Conservation (phyloP, 2,797 vertebrate genomes). For the Myiothlypis chrysogaster region DNA sequence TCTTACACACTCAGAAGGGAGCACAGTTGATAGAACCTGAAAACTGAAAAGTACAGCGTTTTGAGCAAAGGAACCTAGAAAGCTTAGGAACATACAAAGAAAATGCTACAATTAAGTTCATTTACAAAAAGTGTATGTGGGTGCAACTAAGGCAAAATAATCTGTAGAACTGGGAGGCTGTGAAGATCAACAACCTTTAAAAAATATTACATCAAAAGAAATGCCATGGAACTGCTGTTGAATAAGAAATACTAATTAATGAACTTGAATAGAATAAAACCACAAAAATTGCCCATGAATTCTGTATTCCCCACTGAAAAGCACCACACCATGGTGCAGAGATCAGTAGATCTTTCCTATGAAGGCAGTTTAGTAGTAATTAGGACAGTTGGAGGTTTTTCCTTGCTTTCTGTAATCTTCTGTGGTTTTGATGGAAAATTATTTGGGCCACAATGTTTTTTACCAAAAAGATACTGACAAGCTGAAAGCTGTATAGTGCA, state of each 20-base stretch:
- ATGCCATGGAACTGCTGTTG: background rate
- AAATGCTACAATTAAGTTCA: background rate
- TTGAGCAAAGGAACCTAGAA: background rate
- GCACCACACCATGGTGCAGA: background rate
- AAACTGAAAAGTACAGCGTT: background rate
- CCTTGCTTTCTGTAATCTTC: slow-evolving; percentile 9
- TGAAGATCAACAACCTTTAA: background rate
- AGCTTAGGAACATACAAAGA: background rate
- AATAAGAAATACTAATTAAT: background rate
- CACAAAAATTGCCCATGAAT: background rate
- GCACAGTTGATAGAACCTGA: background rate
- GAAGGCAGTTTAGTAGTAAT: background rate
- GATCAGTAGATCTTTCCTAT: background rate
- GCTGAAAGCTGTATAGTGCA: background rate
- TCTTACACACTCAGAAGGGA: background rate
- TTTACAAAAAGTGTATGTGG: background rate
- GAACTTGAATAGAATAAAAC: background rate
- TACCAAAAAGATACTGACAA: background rate
- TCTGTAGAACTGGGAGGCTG: background rate
- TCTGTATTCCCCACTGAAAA: background rate
- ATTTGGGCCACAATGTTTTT: background rate
- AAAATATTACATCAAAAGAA: background rate
- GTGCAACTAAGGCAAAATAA: background rate
- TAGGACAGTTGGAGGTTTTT: background rate
- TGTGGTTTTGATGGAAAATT: background rate